Evolutionary conservation across 2,113 vertebrate species (phyloP).

Genomic region (Arenaria interpres): DNA sequence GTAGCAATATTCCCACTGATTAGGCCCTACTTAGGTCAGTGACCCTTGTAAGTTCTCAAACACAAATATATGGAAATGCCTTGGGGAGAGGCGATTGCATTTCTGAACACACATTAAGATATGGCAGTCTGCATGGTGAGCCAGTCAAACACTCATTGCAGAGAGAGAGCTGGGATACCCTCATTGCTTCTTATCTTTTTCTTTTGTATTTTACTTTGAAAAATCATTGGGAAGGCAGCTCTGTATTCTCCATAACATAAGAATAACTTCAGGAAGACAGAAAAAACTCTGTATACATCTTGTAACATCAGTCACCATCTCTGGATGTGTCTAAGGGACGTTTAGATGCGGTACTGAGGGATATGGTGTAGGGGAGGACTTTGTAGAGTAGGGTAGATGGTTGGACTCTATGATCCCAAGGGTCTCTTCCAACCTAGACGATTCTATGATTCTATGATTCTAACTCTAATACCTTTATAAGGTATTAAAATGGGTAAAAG

Average conservation of each 20-base stretch:
- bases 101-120: not conserved
- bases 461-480: not conserved
- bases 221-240: not conserved
- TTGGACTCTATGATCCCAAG: too few species aligned
- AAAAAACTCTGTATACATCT: not conserved
- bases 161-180: not conserved
- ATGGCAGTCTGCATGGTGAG: not conserved
- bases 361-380: too few species aligned
- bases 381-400: too few species aligned
- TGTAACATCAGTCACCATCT: not conserved
- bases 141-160: not conserved
- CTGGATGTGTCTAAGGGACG: too few species aligned
- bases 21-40: not conserved
- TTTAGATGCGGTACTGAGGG: too few species aligned
- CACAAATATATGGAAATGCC: not conserved
- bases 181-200: not conserved
- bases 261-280: not conserved
- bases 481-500: not conserved
- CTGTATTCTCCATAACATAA: not conserved
- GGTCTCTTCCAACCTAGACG: too few species aligned
- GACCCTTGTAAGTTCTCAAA: not conserved
- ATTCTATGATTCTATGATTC: too few species aligned
- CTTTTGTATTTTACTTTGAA: not conserved
- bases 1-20: not conserved
- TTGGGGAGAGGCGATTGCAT: not conserved